Evolutionary conservation across 2,888 invertebrate genomes (phyloP).

Genomic region (Temnothorax unifasciatus): DNA sequence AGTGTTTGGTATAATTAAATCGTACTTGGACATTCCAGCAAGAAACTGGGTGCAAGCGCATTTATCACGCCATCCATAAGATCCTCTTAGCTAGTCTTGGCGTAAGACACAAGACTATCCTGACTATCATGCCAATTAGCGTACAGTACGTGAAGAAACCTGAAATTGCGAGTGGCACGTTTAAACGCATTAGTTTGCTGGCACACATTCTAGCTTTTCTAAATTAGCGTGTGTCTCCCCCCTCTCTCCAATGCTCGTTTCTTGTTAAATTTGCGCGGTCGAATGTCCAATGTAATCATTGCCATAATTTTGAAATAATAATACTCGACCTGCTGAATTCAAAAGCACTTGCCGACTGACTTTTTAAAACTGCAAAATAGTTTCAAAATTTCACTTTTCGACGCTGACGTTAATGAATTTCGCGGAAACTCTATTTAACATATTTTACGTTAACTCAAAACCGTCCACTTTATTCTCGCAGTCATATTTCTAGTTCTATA

Average conservation of each 20-base stretch:
- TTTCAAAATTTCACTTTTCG: constrained; percentile 4
- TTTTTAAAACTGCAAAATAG: neutral
- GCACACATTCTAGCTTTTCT: constrained; percentile 54
- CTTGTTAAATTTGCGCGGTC: constrained; percentile 19
- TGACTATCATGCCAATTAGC: constrained; percentile 70
- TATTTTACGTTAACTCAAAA: constrained; percentile 7
- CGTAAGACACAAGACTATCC: constrained; percentile 56
- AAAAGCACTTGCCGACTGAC: neutral
- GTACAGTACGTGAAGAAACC: constrained; percentile 50
- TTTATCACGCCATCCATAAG: constrained; percentile 53
- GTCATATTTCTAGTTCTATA: constrained; percentile 28
- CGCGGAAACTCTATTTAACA: neutral
- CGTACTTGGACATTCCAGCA: neutral
- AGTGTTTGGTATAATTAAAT: constrained; percentile 31
- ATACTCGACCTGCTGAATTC: neutral
- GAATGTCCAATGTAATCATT: constrained; percentile 9
- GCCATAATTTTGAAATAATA: constrained; percentile 17
- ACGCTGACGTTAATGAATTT: neutral
- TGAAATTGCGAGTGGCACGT: constrained; percentile 61
- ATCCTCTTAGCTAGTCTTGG: constrained; percentile 57
- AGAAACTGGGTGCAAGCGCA: constrained; percentile 23
- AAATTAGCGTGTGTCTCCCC: constrained; percentile 46
- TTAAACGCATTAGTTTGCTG: constrained; percentile 63
- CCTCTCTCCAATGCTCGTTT: constrained; percentile 16
- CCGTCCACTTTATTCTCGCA: neutral